A percentile compares a stretch with the other conserved stretches of the same genome.
These are phyloP conservation scores for Masticophis lateralis DNA, from an alignment of 2,797 vertebrate species.

Conservation along the genomic window DNA sequence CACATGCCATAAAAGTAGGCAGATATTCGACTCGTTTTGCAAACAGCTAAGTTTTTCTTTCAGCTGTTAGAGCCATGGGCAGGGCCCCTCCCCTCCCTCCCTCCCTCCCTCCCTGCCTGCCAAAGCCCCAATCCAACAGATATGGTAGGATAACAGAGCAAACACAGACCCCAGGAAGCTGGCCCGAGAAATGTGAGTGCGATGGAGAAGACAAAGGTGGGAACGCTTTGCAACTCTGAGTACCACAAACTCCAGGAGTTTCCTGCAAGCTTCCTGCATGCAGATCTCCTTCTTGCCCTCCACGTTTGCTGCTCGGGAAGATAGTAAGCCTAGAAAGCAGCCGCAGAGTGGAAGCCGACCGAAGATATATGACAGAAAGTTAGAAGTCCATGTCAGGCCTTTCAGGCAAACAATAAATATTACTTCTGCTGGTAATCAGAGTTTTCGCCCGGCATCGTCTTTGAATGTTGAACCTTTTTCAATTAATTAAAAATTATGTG, in stretches of 20 bases:
- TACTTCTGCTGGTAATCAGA: conserved; percentile 82
- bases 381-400: conserved; percentile 75
- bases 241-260: conserved; percentile 34
- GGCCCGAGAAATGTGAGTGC: neutral
- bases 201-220: neutral
- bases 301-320: conserved; percentile 55
- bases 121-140: neutral
- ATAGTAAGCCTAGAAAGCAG: conserved; percentile 64
- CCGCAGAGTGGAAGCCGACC: conserved; percentile 58
- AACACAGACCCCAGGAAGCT: neutral
- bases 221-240: conserved; percentile 49
- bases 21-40: neutral
- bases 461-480: conserved; percentile 88
- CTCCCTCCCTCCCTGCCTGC: no score
- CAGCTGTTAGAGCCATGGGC: neutral
- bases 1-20: neutral
- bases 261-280: neutral
- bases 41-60: neutral
- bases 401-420: conserved; percentile 83
- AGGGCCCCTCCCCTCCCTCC: neutral
- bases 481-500: conserved; percentile 95
- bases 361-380: conserved; percentile 74
- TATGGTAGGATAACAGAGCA: conserved; percentile 18
- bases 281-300: conserved; percentile 45
- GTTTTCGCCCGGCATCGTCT: conserved; percentile 77